These are phyloP conservation scores for Gerosis bhagava DNA, from an alignment of 2,888 invertebrate genomes.

Conservation along the genomic window DNA sequence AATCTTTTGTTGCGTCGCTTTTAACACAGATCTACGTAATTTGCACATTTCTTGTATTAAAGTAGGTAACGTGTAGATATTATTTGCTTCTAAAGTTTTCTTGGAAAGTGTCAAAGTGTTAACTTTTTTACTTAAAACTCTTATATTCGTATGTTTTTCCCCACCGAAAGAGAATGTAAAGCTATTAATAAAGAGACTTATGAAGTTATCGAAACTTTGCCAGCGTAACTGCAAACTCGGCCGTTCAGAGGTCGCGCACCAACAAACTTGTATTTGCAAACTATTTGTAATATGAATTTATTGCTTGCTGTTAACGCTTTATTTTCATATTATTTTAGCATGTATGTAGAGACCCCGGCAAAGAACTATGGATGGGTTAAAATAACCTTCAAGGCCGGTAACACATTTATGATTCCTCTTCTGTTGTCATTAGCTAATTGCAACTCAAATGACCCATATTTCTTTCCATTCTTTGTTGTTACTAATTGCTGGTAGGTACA, in stretches of 20 bases:
- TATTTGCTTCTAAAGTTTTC: constrained; percentile 14
- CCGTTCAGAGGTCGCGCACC: constrained; percentile 68
- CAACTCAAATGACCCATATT: too few species aligned
- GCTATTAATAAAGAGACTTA: constrained; percentile 75
- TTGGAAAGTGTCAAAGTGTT: not conserved
- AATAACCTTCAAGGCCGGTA: too few species aligned
- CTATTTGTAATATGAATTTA: constrained; percentile 76
- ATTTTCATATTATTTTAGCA: not conserved
- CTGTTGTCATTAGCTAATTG: too few species aligned
- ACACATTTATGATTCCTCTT: too few species aligned
- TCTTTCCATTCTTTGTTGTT: too few species aligned
- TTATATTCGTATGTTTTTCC: constrained; percentile 25
- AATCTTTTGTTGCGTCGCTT: constrained; percentile 75
- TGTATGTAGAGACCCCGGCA: too few species aligned
- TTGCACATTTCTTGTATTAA: constrained; percentile 26
- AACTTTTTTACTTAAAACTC: constrained; percentile 16
- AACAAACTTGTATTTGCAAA: constrained; percentile 72
- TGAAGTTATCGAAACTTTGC: constrained; percentile 72
- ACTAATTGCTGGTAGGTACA: too few species aligned
- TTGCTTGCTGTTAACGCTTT: constrained; percentile 48
- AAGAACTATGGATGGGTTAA: too few species aligned
- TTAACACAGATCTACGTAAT: constrained; percentile 68
- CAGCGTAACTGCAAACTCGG: constrained; percentile 55
- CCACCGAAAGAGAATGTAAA: constrained; percentile 54
- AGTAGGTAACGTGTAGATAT: constrained; percentile 25